Percentiles rank a stretch among this genome's conserved stretches.
These are phyloP conservation scores for Muricea muricata DNA, from an alignment of 92 coral and sea anemone genomes.

Conservation along the genomic window DNA sequence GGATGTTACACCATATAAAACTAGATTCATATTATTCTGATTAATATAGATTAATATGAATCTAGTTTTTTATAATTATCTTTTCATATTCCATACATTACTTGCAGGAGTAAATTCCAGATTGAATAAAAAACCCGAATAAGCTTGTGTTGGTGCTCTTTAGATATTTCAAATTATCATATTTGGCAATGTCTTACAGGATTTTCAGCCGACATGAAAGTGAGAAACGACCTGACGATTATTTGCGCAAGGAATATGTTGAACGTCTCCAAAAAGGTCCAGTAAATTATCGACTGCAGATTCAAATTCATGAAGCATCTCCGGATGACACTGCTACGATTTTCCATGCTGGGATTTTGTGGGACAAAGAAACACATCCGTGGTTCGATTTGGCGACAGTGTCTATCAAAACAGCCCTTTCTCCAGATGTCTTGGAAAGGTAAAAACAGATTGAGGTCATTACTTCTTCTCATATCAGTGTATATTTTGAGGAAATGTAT, in stretches of 20 bases:
- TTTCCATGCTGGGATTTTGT: constrained; percentile 66
- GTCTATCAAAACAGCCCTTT: constrained; percentile 70
- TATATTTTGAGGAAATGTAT: no score
- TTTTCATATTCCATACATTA: no score
- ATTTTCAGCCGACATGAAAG: constrained; percentile 22
- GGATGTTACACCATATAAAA: no score
- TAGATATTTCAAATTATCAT: no score
- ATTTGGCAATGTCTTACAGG: background rate
- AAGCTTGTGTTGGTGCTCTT: no score
- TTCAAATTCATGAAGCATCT: constrained; percentile 72
- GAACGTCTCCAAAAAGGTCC: constrained; percentile 64
- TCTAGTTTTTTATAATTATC: no score
- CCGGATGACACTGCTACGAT: constrained; percentile 74
- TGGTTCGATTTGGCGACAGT: constrained; percentile 95
- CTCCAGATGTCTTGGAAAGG: constrained; percentile 74
- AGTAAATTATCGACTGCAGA: constrained; percentile 76
- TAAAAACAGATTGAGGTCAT: background rate
- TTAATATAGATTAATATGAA: no score
- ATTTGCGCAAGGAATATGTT: constrained; percentile 66
- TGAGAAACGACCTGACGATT: constrained; percentile 65
- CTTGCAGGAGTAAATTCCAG: no score
- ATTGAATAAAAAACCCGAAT: no score
- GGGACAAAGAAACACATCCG: constrained; percentile 89
- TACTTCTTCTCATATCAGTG: no score
- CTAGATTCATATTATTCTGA: no score